A percentile compares a stretch with the other conserved stretches of the same genome.
Conservation (phyloP, 2,797 vertebrate genomes). For the Pipistrellus kuhlii region DNA sequence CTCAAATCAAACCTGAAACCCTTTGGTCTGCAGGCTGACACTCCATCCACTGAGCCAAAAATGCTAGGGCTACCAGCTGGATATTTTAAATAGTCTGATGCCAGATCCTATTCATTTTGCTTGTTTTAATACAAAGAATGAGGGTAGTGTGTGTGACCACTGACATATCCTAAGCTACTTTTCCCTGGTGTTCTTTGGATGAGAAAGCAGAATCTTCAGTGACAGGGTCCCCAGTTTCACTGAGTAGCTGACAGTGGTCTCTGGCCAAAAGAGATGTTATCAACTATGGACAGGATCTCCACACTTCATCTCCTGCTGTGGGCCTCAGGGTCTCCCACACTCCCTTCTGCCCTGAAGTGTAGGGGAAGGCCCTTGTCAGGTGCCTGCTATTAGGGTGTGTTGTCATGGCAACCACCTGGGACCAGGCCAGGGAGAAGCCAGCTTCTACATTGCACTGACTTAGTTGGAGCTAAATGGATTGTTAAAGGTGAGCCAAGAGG, state of each 20-base stretch:
- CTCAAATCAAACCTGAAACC: too few relatives aligned
- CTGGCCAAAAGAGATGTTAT: background rate
- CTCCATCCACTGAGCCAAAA: too few relatives aligned
- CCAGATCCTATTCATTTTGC: background rate
- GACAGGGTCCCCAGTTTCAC: background rate
- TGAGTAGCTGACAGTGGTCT: background rate
- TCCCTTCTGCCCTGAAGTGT: background rate
- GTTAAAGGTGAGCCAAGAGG: constrained; percentile 3
- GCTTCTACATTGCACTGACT: constrained; percentile 15
- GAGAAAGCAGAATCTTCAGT: background rate
- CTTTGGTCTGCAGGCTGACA: too few relatives aligned
- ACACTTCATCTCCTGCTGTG: background rate
- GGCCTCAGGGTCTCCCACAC: background rate
- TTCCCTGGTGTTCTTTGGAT: background rate
- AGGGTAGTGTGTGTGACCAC: background rate
- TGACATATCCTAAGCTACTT: background rate
- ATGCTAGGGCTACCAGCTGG: too few relatives aligned
- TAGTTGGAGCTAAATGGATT: constrained; percentile 13
- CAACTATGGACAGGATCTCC: background rate
- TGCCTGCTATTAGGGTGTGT: constrained; percentile 51
- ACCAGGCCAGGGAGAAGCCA: constrained; percentile 59
- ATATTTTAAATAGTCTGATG: background rate
- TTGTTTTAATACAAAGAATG: background rate
- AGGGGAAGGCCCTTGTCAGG: constrained; percentile 45
- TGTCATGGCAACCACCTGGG: constrained; percentile 67